Evolutionary conservation across 1,140 invertebrate genomes (phyloP).

Genomic region (Drosophila prosaltans): DNA sequence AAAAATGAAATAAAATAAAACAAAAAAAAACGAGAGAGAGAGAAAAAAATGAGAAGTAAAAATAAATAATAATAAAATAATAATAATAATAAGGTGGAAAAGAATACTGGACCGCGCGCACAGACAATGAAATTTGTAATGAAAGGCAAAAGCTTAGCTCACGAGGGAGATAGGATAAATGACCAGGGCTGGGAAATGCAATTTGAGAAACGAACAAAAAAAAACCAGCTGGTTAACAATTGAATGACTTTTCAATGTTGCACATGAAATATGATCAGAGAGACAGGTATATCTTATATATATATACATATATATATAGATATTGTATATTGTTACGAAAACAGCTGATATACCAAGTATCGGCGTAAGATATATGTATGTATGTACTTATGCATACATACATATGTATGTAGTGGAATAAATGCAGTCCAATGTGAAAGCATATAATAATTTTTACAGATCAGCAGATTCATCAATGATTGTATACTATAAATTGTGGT

Average conservation of each 20-base stretch:
- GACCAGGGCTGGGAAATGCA: slow-evolving; percentile 27
- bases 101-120: slow-evolving; percentile 64
- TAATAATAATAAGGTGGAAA: slow-evolving; percentile 4
- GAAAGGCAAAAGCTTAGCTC: slow-evolving; percentile 59
- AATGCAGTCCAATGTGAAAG: too few species aligned
- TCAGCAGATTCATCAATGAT: too few species aligned
- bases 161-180: slow-evolving; percentile 34
- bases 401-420: too few species aligned
- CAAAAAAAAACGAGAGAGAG: background rate
- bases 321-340: too few species aligned
- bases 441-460: too few species aligned
- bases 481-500: too few species aligned
- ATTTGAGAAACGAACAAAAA: background rate
- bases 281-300: too few species aligned
- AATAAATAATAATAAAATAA: slow-evolving; percentile 17
- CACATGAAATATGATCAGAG: background rate
- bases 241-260: slow-evolving; percentile 2
- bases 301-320: too few species aligned
- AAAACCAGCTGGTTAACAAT: background rate
- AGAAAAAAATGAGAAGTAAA: background rate
- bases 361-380: too few species aligned
- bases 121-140: slow-evolving; percentile 71
- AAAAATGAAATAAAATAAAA: background rate
- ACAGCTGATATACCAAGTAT: background rate
- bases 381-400: too few species aligned